A percentile compares a stretch with the other conserved stretches of the same genome.
Evolutionary conservation across 2,888 invertebrate species (phyloP).

Genomic region (Agriotes lineatus): DNA sequence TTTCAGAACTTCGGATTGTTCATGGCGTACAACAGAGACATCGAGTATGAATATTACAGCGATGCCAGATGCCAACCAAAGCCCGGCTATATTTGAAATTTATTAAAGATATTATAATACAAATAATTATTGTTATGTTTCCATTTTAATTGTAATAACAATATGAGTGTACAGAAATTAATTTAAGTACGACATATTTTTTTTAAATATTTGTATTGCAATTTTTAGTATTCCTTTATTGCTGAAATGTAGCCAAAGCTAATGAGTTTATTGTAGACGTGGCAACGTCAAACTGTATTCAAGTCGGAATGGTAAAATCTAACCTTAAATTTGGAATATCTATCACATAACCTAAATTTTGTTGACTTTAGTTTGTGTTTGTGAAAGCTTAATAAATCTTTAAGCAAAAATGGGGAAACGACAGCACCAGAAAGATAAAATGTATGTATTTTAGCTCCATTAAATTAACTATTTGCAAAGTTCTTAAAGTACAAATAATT

Average conservation of each 20-base stretch:
- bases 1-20: conserved; percentile 61
- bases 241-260: background rate
- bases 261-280: background rate
- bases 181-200: no score
- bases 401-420: conserved; percentile 85
- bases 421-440: conserved; percentile 95
- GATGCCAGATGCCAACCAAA: no score
- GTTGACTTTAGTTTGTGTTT: background rate
- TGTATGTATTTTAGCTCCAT: conserved; percentile 74
- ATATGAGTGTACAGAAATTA: no score
- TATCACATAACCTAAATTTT: background rate
- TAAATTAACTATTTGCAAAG: no score
- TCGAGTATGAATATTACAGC: conserved; percentile 28
- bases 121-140: no score
- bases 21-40: conserved; percentile 60
- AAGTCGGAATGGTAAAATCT: background rate
- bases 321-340: background rate
- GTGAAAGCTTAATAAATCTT: background rate
- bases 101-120: no score
- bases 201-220: no score
- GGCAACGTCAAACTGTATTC: background rate
- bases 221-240: no score
- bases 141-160: no score
- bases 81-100: no score
- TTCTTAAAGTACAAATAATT: no score